Base-by-base conservation (phyloP, 1,140 invertebrate genomes). In the Hormaphis cornu region DNA sequence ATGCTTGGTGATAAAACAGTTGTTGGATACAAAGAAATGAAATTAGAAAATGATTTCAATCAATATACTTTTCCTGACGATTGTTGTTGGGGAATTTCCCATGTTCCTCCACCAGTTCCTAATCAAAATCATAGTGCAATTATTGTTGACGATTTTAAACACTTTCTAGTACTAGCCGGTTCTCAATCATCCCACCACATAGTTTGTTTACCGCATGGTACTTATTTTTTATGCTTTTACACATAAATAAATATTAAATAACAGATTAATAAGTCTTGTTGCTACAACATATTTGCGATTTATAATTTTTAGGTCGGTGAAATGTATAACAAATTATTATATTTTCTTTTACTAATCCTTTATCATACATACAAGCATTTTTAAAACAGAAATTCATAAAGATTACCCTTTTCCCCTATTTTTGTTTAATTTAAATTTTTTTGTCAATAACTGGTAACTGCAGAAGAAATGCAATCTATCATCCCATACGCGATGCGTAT, bases 121-220 rank as follows among this genome's bases (percentile, higher is more conserved):
- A 79, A 78, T 76, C 76, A 74, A 73, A 78, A 74, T 63, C 76
- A 75, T 70, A 80, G 73, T 73, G 85, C 84, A 0, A 79, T 89
- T 22, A 71, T 90, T 70, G 87, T 90, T 1, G 82, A 83, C 22
- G 84, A 77, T 73, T 77, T 89, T 71, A 73, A 82, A 46, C 87
- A 90, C 80, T 81, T 87, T 44, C 76, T 90, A 33, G 80, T 84
- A 69, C 76, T 81, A 44, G 70, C 75, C 12, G 72, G 75, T 56
- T 46, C 69, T 16, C 75, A 76, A 63, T 22, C 87, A 72, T 77
- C 81, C 48, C 78, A 79, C 18, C 79, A 81, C 70, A 83, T 83
- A 35, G 78, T 84, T 18, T 87, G 86, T 77, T 75, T 87, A 40
- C 86, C 86, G 0, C 82, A 87, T 75, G 82, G 81, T 75, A 70